Evolutionary conservation across 2,888 invertebrate genomes (phyloP).

Genomic region (Campaea margaritaria): DNA sequence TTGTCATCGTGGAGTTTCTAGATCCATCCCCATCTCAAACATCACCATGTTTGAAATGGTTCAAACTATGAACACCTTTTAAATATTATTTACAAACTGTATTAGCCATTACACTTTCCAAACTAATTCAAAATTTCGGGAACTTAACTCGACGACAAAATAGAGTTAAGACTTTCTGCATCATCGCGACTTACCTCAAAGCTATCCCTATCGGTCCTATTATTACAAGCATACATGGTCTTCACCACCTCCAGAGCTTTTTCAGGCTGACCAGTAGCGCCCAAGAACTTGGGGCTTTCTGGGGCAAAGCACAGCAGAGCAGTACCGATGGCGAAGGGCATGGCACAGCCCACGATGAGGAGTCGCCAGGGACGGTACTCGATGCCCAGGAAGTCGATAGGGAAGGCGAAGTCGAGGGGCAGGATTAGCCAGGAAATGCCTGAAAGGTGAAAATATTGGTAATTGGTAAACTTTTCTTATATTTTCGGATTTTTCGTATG

Average conservation of each 20-base stretch:
- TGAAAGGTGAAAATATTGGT: slow-evolving; percentile 45
- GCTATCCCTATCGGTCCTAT: slow-evolving; percentile 56
- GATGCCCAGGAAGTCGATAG: slow-evolving; percentile 79
- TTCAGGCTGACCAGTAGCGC: slow-evolving; percentile 85
- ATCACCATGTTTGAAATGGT: too few relatives aligned
- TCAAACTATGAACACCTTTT: too few relatives aligned
- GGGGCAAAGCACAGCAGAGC: slow-evolving; percentile 86
- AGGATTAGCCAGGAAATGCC: slow-evolving; percentile 89
- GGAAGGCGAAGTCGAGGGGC: slow-evolving; percentile 81
- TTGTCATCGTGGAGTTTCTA: too few relatives aligned
- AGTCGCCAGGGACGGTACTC: slow-evolving; percentile 90
- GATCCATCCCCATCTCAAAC: too few relatives aligned
- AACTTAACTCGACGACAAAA: too few relatives aligned
- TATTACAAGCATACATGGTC: slow-evolving; percentile 70
- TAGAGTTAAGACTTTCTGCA: too few relatives aligned
- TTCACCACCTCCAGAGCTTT: slow-evolving; percentile 83
- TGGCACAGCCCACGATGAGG: slow-evolving; percentile 87
- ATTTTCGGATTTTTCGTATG: too few relatives aligned
- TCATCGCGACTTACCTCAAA: slow-evolving; percentile 59
- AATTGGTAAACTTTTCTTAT: too few relatives aligned
- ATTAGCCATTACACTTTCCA: too few relatives aligned
- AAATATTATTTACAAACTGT: too few relatives aligned
- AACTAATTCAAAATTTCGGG: too few relatives aligned
- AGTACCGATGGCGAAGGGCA: slow-evolving; percentile 87
- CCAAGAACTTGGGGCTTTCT: slow-evolving; percentile 92